Evolutionary conservation across 64 coral and sea anemone species (phyloP), one percentile per base, ranked within the genome.

Genomic region (Stichodactyla mertensii): DNA sequence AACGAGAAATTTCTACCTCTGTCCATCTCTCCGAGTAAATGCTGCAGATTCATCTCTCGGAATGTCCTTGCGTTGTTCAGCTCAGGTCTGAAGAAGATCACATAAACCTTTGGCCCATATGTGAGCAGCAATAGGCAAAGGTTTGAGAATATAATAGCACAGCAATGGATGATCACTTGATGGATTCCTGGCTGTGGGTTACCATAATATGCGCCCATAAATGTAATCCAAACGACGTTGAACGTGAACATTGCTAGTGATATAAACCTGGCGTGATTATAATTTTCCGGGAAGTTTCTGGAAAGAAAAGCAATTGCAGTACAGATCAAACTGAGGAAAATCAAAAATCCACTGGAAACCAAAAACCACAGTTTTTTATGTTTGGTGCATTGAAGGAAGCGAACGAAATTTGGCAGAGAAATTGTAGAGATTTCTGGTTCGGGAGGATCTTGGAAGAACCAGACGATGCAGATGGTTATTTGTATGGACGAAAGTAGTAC

Each of bases 201-300:
- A n/a, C 86, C 87, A 53, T 87, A 98, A 71, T 94, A 89, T 10
- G 92, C 89, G 51, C 83, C 78, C 84, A 94, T 89, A 57, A 91
- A 92, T 10, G 89, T 88, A 23, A 89, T 52, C 95, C 95, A 98
- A 16, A 98, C 74, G 1, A 94, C 59, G 71, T 94, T 89, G 71
- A 98, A 98, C 7, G 92, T 91, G 13, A 98, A 98, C 95, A 98
- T 94, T 31, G 89, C 89, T 16, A 92, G 91, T 19, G 86, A 90
- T 61, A 98, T 92, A 56, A 91, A 93, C 84, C 77, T 88, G 19
- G 92, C 92, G 10, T 91, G 89, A 87, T 98, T 98, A 78, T 94
- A 98, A 52, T 94, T 98, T 84, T 98, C 83, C 15, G 95, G 95
- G 13, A 94, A 51, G 52, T 92, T 88, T n/a, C 89, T 86, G 8